These are phyloP conservation scores for Caracal caracal DNA, from an alignment of 2,113 vertebrate species.

Conservation along the genomic window DNA sequence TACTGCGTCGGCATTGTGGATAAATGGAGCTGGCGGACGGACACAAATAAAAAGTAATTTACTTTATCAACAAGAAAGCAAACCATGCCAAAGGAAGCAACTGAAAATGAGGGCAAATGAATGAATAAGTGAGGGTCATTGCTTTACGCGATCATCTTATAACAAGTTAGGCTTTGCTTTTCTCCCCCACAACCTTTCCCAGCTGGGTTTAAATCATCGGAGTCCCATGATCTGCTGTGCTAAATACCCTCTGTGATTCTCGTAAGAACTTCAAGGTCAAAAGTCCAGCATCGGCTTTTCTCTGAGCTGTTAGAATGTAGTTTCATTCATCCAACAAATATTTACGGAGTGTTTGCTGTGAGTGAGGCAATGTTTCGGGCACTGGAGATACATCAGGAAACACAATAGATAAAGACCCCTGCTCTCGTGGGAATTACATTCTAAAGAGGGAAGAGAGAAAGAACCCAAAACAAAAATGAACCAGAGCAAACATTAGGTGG, in stretches of 20 bases:
- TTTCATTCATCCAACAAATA: constrained; percentile 17
- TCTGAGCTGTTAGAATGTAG: neutral
- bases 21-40: neutral
- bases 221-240: neutral
- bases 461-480: neutral
- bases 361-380: neutral
- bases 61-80: constrained; percentile 1
- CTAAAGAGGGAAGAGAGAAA: neutral
- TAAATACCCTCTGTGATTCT: neutral
- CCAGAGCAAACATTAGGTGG: neutral
- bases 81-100: neutral
- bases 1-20: neutral
- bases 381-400: neutral
- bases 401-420: neutral
- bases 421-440: neutral
- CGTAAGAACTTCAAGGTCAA: constrained; percentile 36
- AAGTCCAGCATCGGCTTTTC: neutral
- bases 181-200: neutral
- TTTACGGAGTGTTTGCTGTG: neutral
- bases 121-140: neutral
- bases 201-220: neutral
- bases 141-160: neutral
- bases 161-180: neutral
- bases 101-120: neutral
- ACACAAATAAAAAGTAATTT: neutral